Evolutionary conservation across 2,888 invertebrate genomes (phyloP), one percentile per base, ranked within the genome.

Genomic region (Apamea monoglypha): DNA sequence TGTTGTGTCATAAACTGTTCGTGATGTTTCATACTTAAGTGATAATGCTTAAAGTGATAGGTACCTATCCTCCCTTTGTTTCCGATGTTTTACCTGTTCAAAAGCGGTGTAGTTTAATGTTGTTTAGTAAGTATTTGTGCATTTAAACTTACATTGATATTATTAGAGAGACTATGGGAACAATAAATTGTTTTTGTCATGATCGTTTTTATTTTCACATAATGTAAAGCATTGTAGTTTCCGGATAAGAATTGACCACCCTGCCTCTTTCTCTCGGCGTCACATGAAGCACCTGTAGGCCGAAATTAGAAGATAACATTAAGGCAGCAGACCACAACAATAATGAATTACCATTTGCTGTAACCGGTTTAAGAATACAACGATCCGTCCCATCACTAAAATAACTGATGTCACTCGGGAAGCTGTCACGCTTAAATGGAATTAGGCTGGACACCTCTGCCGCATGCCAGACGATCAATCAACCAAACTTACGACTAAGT

Each of bases 161-260:
- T 21, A 47, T 25, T 50, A 25, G 5, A 32, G 69, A 32, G 16
- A 70, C 32, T 56, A 56, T 32, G 21, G 25, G 18, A 64, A 25
- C 40, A 78, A 81, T 81, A 81, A 71, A 81, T 70, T 18, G 12
- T 44, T 47, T 32, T 40, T 32, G 16, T 25, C 18, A 56, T 12
- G 7, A 32, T 12, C 1, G 14, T 44, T 75, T 53, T 53, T 32
- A 16, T 78, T 78, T 74, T 75, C 1, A 50, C 70, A 70, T 16
- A 32, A 40, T 40, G 16, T 5, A n/a, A 8, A 67, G 16, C 25
- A 16, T 44, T 21, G 50, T 21, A n/a, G 21, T n/a, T 71, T 36
- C 6, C 8, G 2, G 10, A 40, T 3, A 6, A 29, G 0, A 40
- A 29, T 14, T 64, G 1, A 73, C 8, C 44, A 32, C 2, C 12